Percentiles rank a stretch among this genome's conserved stretches.
These are phyloP conservation scores for Ridgeia piscesae DNA, from an alignment of 1,140 invertebrate genomes.

Conservation along the genomic window DNA sequence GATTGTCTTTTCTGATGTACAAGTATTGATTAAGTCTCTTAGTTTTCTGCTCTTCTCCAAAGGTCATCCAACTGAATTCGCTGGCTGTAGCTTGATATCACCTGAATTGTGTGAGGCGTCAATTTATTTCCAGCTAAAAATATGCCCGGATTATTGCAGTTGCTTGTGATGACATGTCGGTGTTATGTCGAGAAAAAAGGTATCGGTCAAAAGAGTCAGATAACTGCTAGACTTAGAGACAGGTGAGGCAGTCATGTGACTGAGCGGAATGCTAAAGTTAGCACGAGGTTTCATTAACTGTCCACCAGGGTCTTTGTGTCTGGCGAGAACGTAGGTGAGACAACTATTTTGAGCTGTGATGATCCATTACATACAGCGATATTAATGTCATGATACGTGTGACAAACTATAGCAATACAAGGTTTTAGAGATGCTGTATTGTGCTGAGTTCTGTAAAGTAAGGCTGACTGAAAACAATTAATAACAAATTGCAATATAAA, in stretches of 20 bases:
- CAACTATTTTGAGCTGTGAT: neutral
- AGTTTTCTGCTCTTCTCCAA: neutral
- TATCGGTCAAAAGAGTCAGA: neutral
- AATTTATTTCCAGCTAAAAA: neutral
- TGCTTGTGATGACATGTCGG: neutral
- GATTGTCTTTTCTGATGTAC: neutral
- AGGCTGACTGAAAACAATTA: too few relatives aligned
- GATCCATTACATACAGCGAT: too few relatives aligned
- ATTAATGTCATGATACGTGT: too few relatives aligned
- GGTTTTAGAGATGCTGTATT: too few relatives aligned
- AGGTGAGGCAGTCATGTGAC: neutral
- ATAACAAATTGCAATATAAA: too few relatives aligned
- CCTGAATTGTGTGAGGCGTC: neutral
- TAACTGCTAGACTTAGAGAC: neutral
- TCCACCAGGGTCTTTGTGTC: neutral
- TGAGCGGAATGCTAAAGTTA: neutral
- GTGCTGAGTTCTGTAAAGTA: too few relatives aligned
- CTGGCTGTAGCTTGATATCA: neutral
- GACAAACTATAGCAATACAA: too few relatives aligned
- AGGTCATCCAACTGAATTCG: neutral
- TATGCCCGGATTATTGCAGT: neutral
- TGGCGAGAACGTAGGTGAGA: neutral
- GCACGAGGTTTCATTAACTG: neutral
- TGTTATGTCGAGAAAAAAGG: neutral
- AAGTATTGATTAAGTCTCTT: neutral